These are phyloP conservation scores for Cladopsammia gracilis DNA, from an alignment of 64 coral and sea anemone genomes.

Conservation along the genomic window DNA sequence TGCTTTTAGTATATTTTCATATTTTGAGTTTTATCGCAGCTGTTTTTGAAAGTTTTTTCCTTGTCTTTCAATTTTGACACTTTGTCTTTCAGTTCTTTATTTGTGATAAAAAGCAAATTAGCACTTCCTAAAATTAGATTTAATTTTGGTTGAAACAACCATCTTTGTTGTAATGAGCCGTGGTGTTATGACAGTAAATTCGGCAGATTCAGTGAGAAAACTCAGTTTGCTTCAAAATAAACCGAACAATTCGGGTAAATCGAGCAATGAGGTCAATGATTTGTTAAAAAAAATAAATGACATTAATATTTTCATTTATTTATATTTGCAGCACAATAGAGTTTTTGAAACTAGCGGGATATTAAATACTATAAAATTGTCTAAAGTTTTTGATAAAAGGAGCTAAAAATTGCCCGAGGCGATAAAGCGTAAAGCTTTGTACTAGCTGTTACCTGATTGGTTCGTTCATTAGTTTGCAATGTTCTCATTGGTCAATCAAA, in stretches of 20 bases:
- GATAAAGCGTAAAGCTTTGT: slow-evolving; percentile 17
- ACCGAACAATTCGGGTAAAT: neutral
- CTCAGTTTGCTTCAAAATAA: neutral
- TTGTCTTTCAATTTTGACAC: slow-evolving; percentile 14
- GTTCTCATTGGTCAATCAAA: slow-evolving; percentile 61
- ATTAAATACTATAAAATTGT: neutral
- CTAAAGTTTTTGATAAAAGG: neutral
- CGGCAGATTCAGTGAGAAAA: neutral
- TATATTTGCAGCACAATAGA: neutral
- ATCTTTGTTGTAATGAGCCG: neutral
- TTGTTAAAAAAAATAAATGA: neutral
- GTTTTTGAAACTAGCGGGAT: neutral
- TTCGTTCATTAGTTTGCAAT: neutral
- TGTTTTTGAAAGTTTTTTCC: neutral
- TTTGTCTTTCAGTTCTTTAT: neutral
- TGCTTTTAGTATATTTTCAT: too few species aligned
- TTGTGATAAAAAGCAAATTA: slow-evolving; percentile 9
- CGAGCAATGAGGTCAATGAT: neutral
- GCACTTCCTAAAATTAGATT: neutral
- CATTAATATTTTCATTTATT: neutral
- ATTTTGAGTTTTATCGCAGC: neutral
- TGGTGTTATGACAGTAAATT: neutral
- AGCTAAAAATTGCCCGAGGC: neutral
- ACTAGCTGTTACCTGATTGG: neutral
- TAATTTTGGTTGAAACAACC: neutral